A percentile compares a stretch with the other conserved stretches of the same genome.
These are phyloP conservation scores for Poecilia gillii DNA, from an alignment of 2,797 vertebrate genomes.

Conservation along the genomic window DNA sequence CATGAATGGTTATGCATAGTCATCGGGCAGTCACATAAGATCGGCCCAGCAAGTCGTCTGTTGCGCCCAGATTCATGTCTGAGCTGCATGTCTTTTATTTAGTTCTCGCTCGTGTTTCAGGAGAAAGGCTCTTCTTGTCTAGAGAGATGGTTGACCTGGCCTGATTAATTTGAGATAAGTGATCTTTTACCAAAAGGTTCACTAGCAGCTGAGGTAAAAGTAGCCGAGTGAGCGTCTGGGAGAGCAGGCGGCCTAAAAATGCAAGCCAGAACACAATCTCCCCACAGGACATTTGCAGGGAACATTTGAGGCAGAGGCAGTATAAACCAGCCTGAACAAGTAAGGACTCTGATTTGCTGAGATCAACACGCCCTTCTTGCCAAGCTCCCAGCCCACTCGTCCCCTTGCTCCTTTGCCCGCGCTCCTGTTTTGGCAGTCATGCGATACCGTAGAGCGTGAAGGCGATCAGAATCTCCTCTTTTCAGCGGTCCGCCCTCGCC, in stretches of 20 bases:
- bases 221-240: conserved; percentile 7
- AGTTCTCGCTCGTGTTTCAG: not conserved
- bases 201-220: conserved; percentile 7
- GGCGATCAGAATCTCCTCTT: conserved; percentile 43
- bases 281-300: conserved; percentile 45
- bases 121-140: not conserved
- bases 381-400: conserved; percentile 12
- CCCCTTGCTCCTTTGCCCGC: conserved; percentile 33
- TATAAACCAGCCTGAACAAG: conserved; percentile 38
- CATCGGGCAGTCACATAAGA: not conserved
- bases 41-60: not conserved
- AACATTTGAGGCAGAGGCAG: conserved; percentile 53
- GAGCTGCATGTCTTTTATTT: not conserved
- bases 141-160: conserved; percentile 2
- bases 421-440: conserved; percentile 59
- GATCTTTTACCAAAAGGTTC: conserved; percentile 7
- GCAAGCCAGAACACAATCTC: conserved; percentile 51
- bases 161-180: conserved; percentile 13
- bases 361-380: conserved; percentile 62
- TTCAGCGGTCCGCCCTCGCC: conserved; percentile 28
- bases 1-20: conserved; percentile 2
- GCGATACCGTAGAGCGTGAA: conserved; percentile 51
- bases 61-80: not conserved
- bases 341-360: conserved; percentile 70
- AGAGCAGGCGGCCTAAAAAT: conserved; percentile 46